Evolutionary conservation across 2,888 invertebrate genomes (phyloP), one percentile per base, ranked within the genome.

Genomic region (Andrena hattorfiana): DNA sequence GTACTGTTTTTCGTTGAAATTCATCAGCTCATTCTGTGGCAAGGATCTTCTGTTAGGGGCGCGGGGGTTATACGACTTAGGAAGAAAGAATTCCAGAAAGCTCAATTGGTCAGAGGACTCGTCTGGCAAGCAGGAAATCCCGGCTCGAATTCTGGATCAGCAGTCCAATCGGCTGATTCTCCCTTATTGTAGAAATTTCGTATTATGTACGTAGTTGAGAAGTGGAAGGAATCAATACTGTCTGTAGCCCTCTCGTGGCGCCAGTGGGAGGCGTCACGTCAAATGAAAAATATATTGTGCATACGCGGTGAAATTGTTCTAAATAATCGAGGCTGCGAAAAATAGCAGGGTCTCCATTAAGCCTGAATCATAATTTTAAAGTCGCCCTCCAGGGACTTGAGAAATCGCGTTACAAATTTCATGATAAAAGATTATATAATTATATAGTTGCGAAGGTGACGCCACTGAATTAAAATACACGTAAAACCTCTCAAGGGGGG

Each of bases 111-210:
- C 23, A 56, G 56, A 56, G 13, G 56, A 56, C 23, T 56, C 26
- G 56, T 26, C 56, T 26, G 10, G 26, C 56, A 26, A 56, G 60
- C 60, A 30, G 13, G 28, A 60, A 60, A 60, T 60, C 28, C 28
- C 28, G 60, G 10, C 23, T 56, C 56, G 56, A 56, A 56, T 56
- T 56, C 23, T 56, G 56, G 56, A 56, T 56, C 56, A 56, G 56
- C 56, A 23, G 23, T 56, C 56, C 23, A 56, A 56, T 26, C 56
- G 23, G 56, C 56, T 26, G 56, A 56, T 56, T 56, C 56, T 56
- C 26, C 56, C 23, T 56, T 56, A 56, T 56, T 56, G 56, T 23
- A 23, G 23, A 56, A 56, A 56, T 26, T 23, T 56, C 23, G 56
- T 56, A 56, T 56, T 56, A 56, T 56, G 56, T 56, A 56, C 56